Base-by-base conservation (phyloP, 2,113 vertebrate species). In the Pipra filicauda region DNA sequence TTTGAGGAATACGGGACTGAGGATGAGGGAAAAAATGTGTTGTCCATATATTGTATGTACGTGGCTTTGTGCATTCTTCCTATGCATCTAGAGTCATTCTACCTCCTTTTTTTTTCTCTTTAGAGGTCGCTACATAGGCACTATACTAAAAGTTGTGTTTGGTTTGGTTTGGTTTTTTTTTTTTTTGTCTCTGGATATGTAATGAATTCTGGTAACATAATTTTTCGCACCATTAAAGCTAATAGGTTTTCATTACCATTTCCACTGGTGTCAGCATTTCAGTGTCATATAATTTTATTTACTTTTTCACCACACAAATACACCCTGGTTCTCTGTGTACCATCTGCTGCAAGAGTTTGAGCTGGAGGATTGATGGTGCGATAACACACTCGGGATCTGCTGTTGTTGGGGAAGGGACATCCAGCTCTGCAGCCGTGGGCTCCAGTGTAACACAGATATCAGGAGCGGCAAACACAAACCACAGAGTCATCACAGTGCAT, bases 271-370 rank as follows among this genome's bases (percentile, higher is more conserved):
- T 85, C 89, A 95, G 73, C 89, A 72, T 81, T 89, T 81, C 57
- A 79, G 22, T 39, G 52, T 55, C 61, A 39, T 76, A 33, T 33
- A 79, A 76, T 93, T 87, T 88, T 88, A 85, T 93, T 91, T 93
- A 76, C 27, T 76, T 79, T 81, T 89, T 74, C 57, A 69, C 33
- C 73, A 77, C 30, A 31, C 48, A 55, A 52, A 71, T 26, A 26
- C 58, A 78, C 43, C 8, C 69, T 66, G 54, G 15, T 37, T 93
- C 86, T 84, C 52, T 73, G 37, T 14, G 31, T 26, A 6, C 67
- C 74, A 70, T 92, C 83, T 91, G 74, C 66, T 95, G 71, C 55
- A 76, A 6, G 27, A 75, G 80, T 61, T 62, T 83, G 90, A 92
- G 78, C 78, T 70, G 75, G 44, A 93, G 85, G 59, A 64, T 30